phyloP scores from a whole-genome alignment of 2,888 invertebrate genomes.

The Metallyticus violacea region DNA sequence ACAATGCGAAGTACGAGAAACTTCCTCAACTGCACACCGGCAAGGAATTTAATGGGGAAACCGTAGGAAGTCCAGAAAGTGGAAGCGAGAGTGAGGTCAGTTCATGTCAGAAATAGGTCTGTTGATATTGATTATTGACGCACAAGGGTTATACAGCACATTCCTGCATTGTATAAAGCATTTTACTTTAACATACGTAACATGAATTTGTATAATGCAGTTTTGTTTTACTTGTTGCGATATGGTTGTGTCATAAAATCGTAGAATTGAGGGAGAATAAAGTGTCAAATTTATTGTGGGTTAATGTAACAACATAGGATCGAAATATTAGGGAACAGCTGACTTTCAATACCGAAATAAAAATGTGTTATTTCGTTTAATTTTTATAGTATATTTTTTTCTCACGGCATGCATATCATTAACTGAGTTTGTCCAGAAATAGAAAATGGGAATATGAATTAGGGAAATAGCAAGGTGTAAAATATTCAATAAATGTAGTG shows the following conservation, averaged over 20 bases:
- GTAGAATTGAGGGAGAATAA: neutral
- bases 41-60: constrained; percentile 33
- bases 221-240: neutral
- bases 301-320: neutral
- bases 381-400: too few species aligned
- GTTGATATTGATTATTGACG: constrained; percentile 29
- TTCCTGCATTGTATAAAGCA: constrained; percentile 4
- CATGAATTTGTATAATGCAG: neutral
- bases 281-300: neutral
- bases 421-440: too few species aligned
- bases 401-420: too few species aligned
- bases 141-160: constrained; percentile 2
- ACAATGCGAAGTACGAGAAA: constrained; percentile 47
- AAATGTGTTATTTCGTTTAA: neutral
- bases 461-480: too few species aligned
- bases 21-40: constrained; percentile 43
- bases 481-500: too few species aligned
- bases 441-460: too few species aligned
- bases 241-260: neutral
- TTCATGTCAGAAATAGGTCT: constrained; percentile 2
- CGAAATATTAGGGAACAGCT: neutral
- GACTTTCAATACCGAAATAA: neutral
- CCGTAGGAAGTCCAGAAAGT: constrained; percentile 32
- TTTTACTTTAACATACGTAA: neutral
- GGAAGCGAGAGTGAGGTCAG: constrained; percentile 31